These are phyloP conservation scores for Melanotaenia parkinsoni DNA, from an alignment of 2,797 vertebrate species.

Conservation along the genomic window DNA sequence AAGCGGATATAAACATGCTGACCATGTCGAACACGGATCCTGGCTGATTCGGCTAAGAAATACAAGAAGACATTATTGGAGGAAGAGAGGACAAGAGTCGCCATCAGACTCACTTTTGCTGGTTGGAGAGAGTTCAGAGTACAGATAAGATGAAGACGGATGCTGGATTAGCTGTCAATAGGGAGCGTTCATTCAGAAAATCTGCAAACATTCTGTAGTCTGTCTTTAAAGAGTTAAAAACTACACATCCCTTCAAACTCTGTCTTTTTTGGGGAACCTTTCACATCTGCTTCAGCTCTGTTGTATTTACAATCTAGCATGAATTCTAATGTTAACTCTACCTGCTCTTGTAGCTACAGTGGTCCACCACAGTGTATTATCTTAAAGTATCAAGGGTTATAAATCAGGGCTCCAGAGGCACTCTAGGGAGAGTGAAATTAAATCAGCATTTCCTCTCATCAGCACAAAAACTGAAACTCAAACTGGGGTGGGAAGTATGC, in stretches of 20 bases:
- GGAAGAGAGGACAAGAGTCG: too few relatives aligned
- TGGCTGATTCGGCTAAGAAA: too few relatives aligned
- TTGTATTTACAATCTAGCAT: slow-evolving; percentile 33
- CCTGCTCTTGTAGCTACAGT: slow-evolving; percentile 48
- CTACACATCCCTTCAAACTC: slow-evolving; percentile 8
- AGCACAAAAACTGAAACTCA: slow-evolving; percentile 62
- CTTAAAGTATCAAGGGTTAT: slow-evolving; percentile 57
- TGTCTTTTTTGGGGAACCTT: slow-evolving; percentile 19
- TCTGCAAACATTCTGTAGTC: too few relatives aligned
- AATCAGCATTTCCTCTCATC: slow-evolving; percentile 75
- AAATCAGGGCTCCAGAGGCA: slow-evolving; percentile 63
- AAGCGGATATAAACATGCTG: too few relatives aligned
- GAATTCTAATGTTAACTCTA: slow-evolving; percentile 34
- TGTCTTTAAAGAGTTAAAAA: too few relatives aligned
- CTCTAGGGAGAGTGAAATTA: slow-evolving; percentile 69
- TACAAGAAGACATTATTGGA: too few relatives aligned
- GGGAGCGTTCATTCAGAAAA: too few relatives aligned
- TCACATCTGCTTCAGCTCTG: slow-evolving; percentile 40
- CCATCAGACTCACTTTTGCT: too few relatives aligned
- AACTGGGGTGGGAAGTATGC: slow-evolving; percentile 52
- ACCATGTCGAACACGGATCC: too few relatives aligned
- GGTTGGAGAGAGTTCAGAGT: too few relatives aligned
- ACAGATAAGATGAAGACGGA: too few relatives aligned
- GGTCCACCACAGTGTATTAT: slow-evolving; percentile 55
- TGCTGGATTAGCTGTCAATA: too few relatives aligned